Conservation (phyloP, 2,113 vertebrate species). For the Poicephalus gulielmi region DNA sequence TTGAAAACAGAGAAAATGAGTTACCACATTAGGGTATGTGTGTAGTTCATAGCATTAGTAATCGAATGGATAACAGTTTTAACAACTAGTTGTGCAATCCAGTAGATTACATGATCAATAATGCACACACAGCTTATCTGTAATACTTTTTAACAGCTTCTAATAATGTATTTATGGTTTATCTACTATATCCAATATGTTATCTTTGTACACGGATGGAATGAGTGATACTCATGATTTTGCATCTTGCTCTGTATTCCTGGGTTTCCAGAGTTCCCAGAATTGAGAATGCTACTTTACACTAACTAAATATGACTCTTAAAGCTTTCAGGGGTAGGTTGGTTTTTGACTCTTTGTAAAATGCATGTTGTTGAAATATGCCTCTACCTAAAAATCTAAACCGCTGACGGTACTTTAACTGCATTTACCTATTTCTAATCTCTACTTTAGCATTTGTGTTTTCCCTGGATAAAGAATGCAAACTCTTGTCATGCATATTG, state of each 20-base stretch:
- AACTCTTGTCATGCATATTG: background rate
- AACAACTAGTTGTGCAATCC: background rate
- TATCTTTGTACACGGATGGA: background rate
- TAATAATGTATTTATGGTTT: constrained; percentile 51
- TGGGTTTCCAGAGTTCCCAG: background rate
- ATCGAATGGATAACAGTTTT: background rate
- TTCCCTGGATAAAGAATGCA: background rate
- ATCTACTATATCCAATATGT: background rate
- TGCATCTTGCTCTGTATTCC: background rate
- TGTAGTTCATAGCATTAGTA: background rate
- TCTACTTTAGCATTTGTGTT: background rate
- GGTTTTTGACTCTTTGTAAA: background rate
- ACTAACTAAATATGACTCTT: background rate
- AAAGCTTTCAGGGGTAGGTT: background rate
- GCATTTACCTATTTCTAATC: background rate
- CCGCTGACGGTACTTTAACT: background rate
- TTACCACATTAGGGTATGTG: accelerated
- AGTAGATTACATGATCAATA: constrained; percentile 41
- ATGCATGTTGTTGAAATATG: background rate
- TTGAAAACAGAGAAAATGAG: background rate
- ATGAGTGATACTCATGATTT: background rate
- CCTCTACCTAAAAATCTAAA: background rate
- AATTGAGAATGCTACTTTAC: background rate
- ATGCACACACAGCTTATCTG: constrained; percentile 28
- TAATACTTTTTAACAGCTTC: constrained; percentile 24